These are phyloP conservation scores for Arion vulgaris DNA, from an alignment of 1,140 invertebrate genomes.

Conservation along the genomic window DNA sequence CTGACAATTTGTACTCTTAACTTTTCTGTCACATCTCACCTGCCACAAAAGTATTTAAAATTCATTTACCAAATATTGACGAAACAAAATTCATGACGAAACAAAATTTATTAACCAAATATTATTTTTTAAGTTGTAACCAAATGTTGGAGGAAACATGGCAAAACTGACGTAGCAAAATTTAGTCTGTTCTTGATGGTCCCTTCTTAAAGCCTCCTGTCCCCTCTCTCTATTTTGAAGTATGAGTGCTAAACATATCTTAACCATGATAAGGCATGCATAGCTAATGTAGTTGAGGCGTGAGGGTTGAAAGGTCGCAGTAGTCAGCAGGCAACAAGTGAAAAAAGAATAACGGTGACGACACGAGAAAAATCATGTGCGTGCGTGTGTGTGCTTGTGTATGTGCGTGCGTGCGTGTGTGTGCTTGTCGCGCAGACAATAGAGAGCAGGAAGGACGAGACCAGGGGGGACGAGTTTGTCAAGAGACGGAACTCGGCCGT, in stretches of 20 bases:
- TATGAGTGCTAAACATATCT: slow-evolving; percentile 4
- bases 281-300: slow-evolving; percentile 15
- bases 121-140: no score
- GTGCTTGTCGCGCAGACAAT: slow-evolving; percentile 5
- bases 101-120: no score
- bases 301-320: slow-evolving; percentile 15
- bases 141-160: no score
- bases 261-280: slow-evolving; percentile 27
- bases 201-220: no score
- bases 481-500: slow-evolving; percentile 1
- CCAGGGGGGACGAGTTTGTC: neutral
- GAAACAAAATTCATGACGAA: no score
- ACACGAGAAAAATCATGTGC: slow-evolving; percentile 3
- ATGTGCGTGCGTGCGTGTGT: slow-evolving; percentile 1
- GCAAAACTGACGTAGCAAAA: no score
- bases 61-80: no score
- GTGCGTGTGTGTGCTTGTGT: slow-evolving; percentile 1
- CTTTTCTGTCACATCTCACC: no score
- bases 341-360: neutral
- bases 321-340: slow-evolving; percentile 4
- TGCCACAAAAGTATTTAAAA: no score
- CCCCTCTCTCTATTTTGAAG: neutral
- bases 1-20: no score
- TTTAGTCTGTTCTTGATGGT: no score
- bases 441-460: neutral